phyloP scores from a whole-genome alignment of 2,797 vertebrate species.

The Squalus acanthias region DNA sequence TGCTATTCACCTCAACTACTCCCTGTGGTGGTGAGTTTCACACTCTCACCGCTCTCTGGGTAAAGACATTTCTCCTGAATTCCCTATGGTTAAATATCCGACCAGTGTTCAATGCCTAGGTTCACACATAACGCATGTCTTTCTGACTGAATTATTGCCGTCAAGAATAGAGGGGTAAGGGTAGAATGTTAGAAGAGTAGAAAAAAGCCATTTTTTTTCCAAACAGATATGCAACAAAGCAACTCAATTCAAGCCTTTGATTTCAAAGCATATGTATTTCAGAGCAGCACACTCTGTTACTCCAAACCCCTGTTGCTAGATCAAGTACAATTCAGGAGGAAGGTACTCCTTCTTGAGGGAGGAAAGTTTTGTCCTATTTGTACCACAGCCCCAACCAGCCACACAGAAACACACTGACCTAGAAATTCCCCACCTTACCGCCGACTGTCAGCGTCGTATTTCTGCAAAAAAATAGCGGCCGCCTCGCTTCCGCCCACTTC shows the following conservation, averaged over 20 bases:
- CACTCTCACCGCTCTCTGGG: too few species aligned
- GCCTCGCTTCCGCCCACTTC: too few species aligned
- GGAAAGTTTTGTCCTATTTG: background rate
- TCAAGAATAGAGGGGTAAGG: background rate
- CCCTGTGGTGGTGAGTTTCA: too few species aligned
- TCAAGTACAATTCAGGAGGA: background rate
- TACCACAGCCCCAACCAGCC: background rate
- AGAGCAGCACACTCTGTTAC: background rate
- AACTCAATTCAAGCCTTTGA: background rate
- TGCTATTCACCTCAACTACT: too few species aligned
- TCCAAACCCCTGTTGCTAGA: background rate
- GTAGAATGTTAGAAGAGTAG: background rate
- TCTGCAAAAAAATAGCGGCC: too few species aligned
- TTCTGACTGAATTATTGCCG: background rate
- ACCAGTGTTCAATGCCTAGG: background rate
- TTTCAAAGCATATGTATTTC: background rate
- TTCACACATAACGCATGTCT: background rate
- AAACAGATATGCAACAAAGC: background rate
- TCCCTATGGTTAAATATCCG: background rate
- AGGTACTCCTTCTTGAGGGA: background rate
- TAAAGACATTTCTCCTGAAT: too few species aligned
- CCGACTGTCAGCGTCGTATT: too few species aligned
- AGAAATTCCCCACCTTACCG: too few species aligned
- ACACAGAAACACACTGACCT: background rate
- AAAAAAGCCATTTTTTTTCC: too few species aligned